phyloP scores from a whole-genome alignment of 2,797 vertebrate genomes.

The Ataeniobius toweri region DNA sequence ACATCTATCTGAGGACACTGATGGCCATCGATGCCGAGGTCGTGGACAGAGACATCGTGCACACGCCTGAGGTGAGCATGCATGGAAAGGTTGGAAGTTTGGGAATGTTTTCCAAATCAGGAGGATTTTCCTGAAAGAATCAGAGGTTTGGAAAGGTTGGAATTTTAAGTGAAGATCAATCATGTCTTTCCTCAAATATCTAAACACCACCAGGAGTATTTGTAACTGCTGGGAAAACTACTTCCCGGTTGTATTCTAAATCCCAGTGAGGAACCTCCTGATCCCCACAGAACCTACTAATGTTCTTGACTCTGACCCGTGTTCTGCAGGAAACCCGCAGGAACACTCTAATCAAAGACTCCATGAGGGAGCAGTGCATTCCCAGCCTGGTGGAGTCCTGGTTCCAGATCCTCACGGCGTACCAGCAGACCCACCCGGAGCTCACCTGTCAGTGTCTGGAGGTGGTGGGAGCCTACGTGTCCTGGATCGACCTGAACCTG shows the following conservation, averaged over 20 bases:
- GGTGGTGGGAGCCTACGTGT: constrained; percentile 95
- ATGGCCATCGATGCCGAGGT: constrained; percentile 97
- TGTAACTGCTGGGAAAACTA: too few species aligned
- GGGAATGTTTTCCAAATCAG: too few species aligned
- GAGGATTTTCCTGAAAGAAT: too few species aligned
- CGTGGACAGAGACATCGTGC: constrained; percentile 94
- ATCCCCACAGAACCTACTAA: not conserved
- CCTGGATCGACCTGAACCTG: constrained; percentile 98
- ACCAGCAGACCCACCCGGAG: constrained; percentile 93
- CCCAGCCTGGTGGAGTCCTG: constrained; percentile 96
- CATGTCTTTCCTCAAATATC: too few species aligned
- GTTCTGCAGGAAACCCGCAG: constrained; percentile 88
- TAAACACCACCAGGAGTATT: too few species aligned
- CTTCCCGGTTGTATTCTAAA: too few species aligned
- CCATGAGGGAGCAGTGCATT: constrained; percentile 96
- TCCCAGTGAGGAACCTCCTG: too few species aligned
- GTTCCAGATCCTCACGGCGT: constrained; percentile 97
- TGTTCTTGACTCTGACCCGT: not conserved
- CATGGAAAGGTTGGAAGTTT: too few species aligned
- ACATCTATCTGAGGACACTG: constrained; percentile 94
- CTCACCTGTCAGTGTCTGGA: constrained; percentile 99
- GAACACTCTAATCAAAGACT: constrained; percentile 95
- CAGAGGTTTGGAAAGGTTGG: too few species aligned
- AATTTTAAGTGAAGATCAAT: too few species aligned
- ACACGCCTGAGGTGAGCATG: constrained; percentile 86